Percentiles rank a stretch among this genome's conserved stretches.
phyloP scores from a whole-genome alignment of 2,888 invertebrate genomes.

The Nasonia oneida region DNA sequence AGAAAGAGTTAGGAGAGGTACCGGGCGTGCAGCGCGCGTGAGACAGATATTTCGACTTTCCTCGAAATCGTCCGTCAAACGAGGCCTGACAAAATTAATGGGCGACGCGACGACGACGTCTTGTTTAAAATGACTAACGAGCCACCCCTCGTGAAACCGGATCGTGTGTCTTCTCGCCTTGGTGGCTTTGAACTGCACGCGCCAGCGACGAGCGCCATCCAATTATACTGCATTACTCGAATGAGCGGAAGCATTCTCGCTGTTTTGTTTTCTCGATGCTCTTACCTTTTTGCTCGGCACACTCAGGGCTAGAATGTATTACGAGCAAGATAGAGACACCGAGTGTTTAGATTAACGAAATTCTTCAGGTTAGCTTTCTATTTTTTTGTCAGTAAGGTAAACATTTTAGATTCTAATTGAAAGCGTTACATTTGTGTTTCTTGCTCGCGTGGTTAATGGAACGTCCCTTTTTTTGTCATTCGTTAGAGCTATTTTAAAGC shows the following conservation, averaged over 20 bases:
- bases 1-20: slow-evolving; percentile 46
- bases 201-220: slow-evolving; percentile 38
- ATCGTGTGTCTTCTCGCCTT: slow-evolving; percentile 50
- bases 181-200: slow-evolving; percentile 1
- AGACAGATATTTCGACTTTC: slow-evolving; percentile 67
- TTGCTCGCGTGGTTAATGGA: neutral
- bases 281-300: neutral
- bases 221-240: slow-evolving; percentile 54
- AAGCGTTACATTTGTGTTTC: neutral
- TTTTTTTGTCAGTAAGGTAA: slow-evolving; percentile 18
- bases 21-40: neutral
- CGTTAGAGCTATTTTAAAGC: neutral
- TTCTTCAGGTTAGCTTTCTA: neutral
- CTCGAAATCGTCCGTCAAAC: slow-evolving; percentile 74
- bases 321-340: neutral
- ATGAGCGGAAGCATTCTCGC: slow-evolving; percentile 41
- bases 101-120: slow-evolving; percentile 68
- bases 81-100: slow-evolving; percentile 74
- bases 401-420: slow-evolving; percentile 6
- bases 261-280: slow-evolving; percentile 44
- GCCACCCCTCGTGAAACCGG: slow-evolving; percentile 64
- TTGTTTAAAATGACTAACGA: slow-evolving; percentile 74
- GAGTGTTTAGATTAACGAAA: slow-evolving; percentile 25
- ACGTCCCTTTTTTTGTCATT: neutral
- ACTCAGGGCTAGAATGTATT: neutral